These are phyloP conservation scores for Pygoscelis adeliae DNA, from an alignment of 2,113 vertebrate genomes.

Conservation along the genomic window DNA sequence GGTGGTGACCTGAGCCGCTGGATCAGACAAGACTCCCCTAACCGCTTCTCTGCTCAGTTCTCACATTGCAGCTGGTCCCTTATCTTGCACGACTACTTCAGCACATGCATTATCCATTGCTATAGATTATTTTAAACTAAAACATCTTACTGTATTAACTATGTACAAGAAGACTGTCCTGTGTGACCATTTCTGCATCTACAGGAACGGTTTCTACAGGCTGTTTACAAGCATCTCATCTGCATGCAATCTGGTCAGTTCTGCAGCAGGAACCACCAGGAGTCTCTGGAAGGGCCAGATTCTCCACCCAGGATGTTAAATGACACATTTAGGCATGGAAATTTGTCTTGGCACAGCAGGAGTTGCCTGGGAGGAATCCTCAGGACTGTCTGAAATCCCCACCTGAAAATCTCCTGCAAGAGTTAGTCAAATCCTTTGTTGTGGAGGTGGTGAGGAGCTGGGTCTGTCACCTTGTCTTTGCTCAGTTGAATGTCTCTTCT, in stretches of 20 bases:
- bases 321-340: not conserved
- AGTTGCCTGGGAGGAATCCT: not conserved
- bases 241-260: not conserved
- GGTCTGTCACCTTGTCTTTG: not conserved
- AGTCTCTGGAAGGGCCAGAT: not conserved
- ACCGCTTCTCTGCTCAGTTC: not conserved
- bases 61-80: not conserved
- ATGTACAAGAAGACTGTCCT: not conserved
- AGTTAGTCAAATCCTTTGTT: not conserved
- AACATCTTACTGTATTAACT: not conserved
- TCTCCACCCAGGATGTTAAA: not conserved
- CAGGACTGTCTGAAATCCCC: not conserved
- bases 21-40: not conserved
- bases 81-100: not conserved
- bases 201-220: not conserved
- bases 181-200: not conserved
- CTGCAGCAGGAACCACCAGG: not conserved
- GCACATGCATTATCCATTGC: not conserved
- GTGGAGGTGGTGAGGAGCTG: not conserved
- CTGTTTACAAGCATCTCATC: not conserved
- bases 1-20: accelerated
- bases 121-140: not conserved
- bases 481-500: not conserved
- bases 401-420: not conserved
- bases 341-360: not conserved